Evolutionary conservation across 64 coral and sea anemone genomes (phyloP), one percentile per base, ranked within the genome.

Genomic region (Montipora capricornis): DNA sequence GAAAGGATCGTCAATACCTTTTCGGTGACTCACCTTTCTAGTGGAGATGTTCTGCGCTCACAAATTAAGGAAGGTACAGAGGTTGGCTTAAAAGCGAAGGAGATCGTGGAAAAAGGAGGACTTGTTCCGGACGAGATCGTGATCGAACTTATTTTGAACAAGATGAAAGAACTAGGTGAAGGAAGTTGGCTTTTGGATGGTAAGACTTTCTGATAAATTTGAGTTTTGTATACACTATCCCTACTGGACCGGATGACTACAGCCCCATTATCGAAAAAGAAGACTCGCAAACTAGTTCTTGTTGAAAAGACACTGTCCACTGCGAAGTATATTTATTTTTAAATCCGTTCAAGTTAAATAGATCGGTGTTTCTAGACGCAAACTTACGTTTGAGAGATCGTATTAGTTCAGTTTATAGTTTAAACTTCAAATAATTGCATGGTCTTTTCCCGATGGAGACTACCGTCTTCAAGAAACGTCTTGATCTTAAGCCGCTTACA

Each of bases 111-210:
- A 57, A 88, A 90, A 61, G 98, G 98, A 74, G 84, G 46, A 11
- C 95, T 99, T 53, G 95, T 99, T 74, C 98, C 98, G 26, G 98
- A 99, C 74, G 78, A 99, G 44, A 79, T 99, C 74, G 96, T 99
- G 95, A 87, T 99, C 22, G 92, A 99, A 71, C 89, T 99, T 76
- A 94, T 96, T 50, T 46, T 94, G 37, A 85, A 16, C 74, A 91
- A 96, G 50, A 93, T 92, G 61, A 79, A 92, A 2, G 88, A 94
- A 20, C 77, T 92, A 17, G 71, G 74, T 15, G 96, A 91, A 66
- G 79, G 79, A 68, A 90, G 90, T 68, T 99, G 93, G 90, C 89
- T 99, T 59, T 84, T 99, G 9, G 98, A 99, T 77, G 98, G 98
- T 99, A 20, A 75, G 75, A 37, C 37, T 37, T 37, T 37, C 37